Base-by-base conservation (phyloP, 2,113 vertebrate species). In the Pelvicachromis taeniatus region DNA sequence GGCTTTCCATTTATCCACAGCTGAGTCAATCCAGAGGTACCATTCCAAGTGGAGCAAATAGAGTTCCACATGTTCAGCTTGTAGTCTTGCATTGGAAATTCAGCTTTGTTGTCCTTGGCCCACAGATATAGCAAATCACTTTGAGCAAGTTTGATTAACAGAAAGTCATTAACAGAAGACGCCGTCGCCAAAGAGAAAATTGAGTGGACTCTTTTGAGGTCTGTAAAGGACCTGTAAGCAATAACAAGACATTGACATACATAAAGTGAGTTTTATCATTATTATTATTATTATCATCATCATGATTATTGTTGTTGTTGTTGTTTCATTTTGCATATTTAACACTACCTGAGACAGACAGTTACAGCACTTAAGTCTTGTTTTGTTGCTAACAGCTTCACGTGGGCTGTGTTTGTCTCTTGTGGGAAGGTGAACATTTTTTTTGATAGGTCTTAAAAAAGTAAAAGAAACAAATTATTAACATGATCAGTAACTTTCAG, bases 1-100 rank as follows among this genome's bases (percentile, higher is more conserved):
- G 87, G 79, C 13, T 68, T 63, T 58, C 91, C 89, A 77, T 92
- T 42, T 3, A 92, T 1, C 94, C 94, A 94, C 52, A 94, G 4
- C 38, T 93, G 91, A 1, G 0, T 38, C 29, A 94, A 4, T 5
- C 91, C 91, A 31, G 86, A 85, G 0, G 0, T 1, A 6, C 78
- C 45, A 12, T 91, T 65, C 91, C 91, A 94, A 19, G 88, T 93
- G 3, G 77, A 7, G 77, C 91, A 94, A 16, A 92, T 4, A 4
- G 89, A 77, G 17, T 91, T 84, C 91, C 92, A 93, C 2, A 5
- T 82, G 56, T 93, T 91, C 4, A 52, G 8, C 21, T 86, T 81
- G 33, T 78, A 82, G 5, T 85, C 50, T 31, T 40, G 61, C 1
- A 6, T 52, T 4, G 1, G 2, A 40, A 90, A 29, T 2, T 0